Conservation (phyloP, 1,140 invertebrate genomes). For the Charaxes varanes region DNA sequence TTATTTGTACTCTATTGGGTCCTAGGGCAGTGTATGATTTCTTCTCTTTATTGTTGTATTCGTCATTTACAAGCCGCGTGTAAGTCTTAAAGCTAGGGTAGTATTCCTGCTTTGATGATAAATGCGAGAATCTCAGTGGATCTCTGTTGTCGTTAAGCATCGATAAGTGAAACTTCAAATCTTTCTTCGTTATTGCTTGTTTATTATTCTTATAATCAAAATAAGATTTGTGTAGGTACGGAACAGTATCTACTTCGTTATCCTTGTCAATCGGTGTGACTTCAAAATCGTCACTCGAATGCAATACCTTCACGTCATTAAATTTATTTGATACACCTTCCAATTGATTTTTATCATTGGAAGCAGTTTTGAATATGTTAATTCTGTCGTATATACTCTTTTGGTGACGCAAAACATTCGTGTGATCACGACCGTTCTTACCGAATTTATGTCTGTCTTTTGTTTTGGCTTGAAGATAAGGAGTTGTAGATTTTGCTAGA, state of each 20-base stretch:
- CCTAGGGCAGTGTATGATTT: not conserved
- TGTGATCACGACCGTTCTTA: not conserved
- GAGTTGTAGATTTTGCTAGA: no score
- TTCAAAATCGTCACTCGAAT: no score
- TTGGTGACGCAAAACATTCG: not conserved
- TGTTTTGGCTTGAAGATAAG: not conserved
- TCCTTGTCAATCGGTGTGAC: no score
- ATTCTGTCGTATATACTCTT: not conserved
- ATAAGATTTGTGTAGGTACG: not conserved
- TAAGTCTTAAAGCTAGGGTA: not conserved
- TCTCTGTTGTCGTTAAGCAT: slow-evolving; percentile 1
- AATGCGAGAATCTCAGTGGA: slow-evolving; percentile 11
- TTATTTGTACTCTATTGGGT: slow-evolving; percentile 30
- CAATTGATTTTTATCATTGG: not conserved
- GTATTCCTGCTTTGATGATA: not conserved
- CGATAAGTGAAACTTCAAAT: not conserved
- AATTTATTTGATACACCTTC: not conserved
- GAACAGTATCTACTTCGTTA: no score
- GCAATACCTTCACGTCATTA: no score
- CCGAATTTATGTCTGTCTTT: not conserved
- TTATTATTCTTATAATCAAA: not conserved
- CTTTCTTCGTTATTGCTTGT: not conserved
- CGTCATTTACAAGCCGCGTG: not conserved
- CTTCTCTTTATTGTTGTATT: not conserved
- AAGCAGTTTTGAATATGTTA: not conserved